Conservation (phyloP, 2,888 invertebrate genomes). For the Lacanobia oleracea region DNA sequence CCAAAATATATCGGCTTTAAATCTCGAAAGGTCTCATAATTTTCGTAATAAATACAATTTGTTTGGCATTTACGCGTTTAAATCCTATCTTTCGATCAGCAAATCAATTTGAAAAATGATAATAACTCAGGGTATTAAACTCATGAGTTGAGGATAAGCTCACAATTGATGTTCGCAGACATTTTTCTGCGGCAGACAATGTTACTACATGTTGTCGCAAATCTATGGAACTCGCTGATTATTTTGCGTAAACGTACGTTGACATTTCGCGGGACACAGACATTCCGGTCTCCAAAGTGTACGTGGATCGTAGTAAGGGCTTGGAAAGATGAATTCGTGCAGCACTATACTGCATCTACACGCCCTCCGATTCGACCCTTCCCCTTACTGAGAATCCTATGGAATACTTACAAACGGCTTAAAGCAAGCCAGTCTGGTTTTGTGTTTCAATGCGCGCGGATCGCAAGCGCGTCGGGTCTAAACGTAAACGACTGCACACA, state of each 20-base stretch:
- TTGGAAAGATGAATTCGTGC: slow-evolving; percentile 86
- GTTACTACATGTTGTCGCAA: slow-evolving; percentile 69
- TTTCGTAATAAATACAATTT: slow-evolving; percentile 78
- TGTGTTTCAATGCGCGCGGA: slow-evolving; percentile 87
- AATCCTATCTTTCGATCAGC: slow-evolving; percentile 77
- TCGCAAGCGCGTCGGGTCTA: slow-evolving; percentile 79
- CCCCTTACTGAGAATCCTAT: slow-evolving; percentile 89
- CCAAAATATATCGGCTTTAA: slow-evolving; percentile 66
- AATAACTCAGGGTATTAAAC: slow-evolving; percentile 83
- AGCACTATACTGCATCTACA: slow-evolving; percentile 85
- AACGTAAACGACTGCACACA: slow-evolving; percentile 71
- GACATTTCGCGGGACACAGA: slow-evolving; percentile 74
- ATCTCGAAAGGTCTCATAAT: slow-evolving; percentile 66
- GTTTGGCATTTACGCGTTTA: slow-evolving; percentile 70
- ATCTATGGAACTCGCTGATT: slow-evolving; percentile 55
- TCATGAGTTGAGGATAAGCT: slow-evolving; percentile 76
- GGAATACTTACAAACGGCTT: slow-evolving; percentile 89
- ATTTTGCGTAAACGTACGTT: slow-evolving; percentile 64
- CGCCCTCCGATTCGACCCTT: slow-evolving; percentile 89
- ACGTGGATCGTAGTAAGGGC: slow-evolving; percentile 81
- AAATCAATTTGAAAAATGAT: slow-evolving; percentile 79
- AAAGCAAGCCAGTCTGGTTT: slow-evolving; percentile 89
- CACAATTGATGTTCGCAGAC: slow-evolving; percentile 78
- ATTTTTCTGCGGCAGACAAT: slow-evolving; percentile 68
- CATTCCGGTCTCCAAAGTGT: slow-evolving; percentile 70